These are phyloP conservation scores for Lepidotrigona ventralis DNA, from an alignment of 1,140 invertebrate species.

Conservation along the genomic window DNA sequence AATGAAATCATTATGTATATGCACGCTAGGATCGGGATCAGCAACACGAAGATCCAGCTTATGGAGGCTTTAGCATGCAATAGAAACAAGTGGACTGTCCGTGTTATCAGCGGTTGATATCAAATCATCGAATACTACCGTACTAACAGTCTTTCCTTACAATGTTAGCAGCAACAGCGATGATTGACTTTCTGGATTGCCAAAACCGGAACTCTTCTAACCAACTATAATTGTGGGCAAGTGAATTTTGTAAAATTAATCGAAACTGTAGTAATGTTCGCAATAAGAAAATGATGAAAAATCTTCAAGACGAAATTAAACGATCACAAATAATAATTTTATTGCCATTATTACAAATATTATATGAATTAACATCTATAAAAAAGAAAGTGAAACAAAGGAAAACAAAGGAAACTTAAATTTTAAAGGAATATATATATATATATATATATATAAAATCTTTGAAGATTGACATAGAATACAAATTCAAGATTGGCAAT, in stretches of 20 bases:
- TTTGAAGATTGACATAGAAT: conserved; percentile 1
- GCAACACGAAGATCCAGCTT: conserved; percentile 65
- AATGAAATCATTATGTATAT: conserved; percentile 58
- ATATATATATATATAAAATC: too few species aligned
- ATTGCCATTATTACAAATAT: conserved; percentile 8
- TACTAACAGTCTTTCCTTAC: conserved; percentile 49
- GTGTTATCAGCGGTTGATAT: conserved; percentile 39
- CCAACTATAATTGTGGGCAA: conserved; percentile 30
- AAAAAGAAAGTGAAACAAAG: not conserved
- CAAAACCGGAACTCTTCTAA: conserved; percentile 43
- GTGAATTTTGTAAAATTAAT: conserved; percentile 53
- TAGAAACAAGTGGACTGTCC: conserved; percentile 48
- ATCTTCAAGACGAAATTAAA: conserved; percentile 17
- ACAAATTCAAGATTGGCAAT: conserved; percentile 31
- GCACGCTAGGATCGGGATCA: conserved; percentile 61
- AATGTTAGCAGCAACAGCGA: conserved; percentile 51
- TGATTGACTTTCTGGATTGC: conserved; percentile 52
- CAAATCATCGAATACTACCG: conserved; percentile 44
- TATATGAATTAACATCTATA: conserved; percentile 6
- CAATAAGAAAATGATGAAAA: conserved; percentile 21
- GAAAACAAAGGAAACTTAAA: not conserved
- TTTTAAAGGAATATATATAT: not conserved
- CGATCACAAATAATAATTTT: conserved; percentile 16
- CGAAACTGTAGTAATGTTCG: conserved; percentile 37
- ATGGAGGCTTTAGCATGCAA: conserved; percentile 67